Evolutionary conservation across 2,888 invertebrate species (phyloP), one percentile per base, ranked within the genome.

Genomic region (Autographa pulchrina): DNA sequence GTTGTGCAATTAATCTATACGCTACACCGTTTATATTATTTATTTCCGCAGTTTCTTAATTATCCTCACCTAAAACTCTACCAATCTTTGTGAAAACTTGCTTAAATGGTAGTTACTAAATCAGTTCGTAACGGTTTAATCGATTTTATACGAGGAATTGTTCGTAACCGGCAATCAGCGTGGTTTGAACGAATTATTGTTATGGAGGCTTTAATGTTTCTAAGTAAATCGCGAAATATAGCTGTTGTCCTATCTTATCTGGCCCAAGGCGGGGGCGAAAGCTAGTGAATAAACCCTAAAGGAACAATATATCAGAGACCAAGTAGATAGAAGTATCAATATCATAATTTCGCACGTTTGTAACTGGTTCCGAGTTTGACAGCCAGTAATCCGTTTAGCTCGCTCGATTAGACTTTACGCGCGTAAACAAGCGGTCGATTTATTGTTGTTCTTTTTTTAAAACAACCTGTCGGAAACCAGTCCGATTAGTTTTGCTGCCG

Each of bases 91-190:
- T 41, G 41, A 74, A 70, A 54, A 72, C 35, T 14, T 66, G 70
- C 43, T 65, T 32, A n/a, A 70, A 75, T 61, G 56, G 62, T 70
- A 38, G 65, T 78, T 76, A 74, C 65, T 66, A 75, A 75, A 81
- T 78, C 73, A 68, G 68, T 73, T 75, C 58, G 72, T 68, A 80
- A 81, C 74, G 69, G 60, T 70, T 11, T 18, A 65, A 73, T 73
- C 68, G 43, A 81, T 81, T 73, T 71, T 70, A 63, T 60, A 62
- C 18, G 65, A 41, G 56, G 32, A 60, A 74, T 71, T 68, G 65
- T 61, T 61, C 16, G 59, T 64, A 60, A 70, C 25, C 43, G 25
- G 66, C 52, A 65, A 54, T 60, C 56, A 20, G 62, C 25, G 56
- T 59, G 62, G 58, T 41, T n/a, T 66, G 56, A 65, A 52, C 62